These are phyloP conservation scores for Apodemus agrarius DNA, from an alignment of 2,797 vertebrate genomes.

Conservation along the genomic window DNA sequence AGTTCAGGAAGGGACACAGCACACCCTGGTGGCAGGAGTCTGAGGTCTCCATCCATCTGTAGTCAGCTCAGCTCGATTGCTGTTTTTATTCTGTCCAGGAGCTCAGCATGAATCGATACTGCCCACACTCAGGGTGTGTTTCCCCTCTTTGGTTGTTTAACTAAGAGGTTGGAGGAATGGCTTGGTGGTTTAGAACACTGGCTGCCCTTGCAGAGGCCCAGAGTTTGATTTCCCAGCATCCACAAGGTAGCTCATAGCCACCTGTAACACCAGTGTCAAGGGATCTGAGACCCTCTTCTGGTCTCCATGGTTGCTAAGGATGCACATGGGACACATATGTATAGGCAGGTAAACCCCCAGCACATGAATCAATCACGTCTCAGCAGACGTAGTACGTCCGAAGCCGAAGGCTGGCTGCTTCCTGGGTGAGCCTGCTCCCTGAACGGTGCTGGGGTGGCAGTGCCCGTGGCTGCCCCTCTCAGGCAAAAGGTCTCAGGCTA, in stretches of 20 bases:
- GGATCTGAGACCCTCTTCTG: neutral
- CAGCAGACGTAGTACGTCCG: neutral
- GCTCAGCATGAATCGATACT: neutral
- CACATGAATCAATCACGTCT: too few relatives aligned
- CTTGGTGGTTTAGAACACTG: neutral
- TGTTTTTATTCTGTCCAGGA: neutral
- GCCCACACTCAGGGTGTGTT: neutral
- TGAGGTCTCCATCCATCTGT: neutral
- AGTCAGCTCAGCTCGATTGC: neutral
- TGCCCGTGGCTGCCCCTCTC: neutral
- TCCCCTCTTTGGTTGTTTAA: neutral
- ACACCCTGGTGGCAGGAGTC: neutral
- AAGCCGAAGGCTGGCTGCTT: neutral
- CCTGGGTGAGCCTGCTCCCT: neutral
- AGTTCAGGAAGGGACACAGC: neutral
- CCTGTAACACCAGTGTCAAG: neutral
- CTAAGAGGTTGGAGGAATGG: neutral
- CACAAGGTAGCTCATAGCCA: neutral
- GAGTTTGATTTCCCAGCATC: neutral
- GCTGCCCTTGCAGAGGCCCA: too few relatives aligned
- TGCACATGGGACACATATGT: neutral
- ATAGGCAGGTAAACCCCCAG: neutral
- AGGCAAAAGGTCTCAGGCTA: neutral
- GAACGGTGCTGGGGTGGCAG: neutral
- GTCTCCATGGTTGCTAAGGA: neutral